These are phyloP conservation scores for Rutilus rutilus DNA, from an alignment of 2,113 vertebrate species.

Conservation along the genomic window DNA sequence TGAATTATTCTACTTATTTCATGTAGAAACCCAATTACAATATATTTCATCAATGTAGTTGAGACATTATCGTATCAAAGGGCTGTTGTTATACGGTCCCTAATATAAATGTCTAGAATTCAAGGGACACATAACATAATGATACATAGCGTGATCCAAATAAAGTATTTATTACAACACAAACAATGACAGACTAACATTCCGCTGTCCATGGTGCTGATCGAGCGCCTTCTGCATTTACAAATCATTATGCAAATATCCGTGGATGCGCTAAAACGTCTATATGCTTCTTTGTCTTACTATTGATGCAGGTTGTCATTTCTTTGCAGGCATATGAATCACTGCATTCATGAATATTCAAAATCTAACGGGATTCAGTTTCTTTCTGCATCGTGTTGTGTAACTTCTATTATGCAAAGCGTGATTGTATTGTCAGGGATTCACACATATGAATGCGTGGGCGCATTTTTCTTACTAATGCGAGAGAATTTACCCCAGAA, in stretches of 20 bases:
- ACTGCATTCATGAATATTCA: not conserved
- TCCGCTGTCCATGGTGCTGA: conserved; percentile 69
- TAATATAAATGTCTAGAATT: too few relatives aligned
- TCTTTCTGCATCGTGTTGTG: not conserved
- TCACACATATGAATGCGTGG: not conserved
- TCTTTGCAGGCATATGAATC: not conserved
- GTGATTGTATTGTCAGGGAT: not conserved
- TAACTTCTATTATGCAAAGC: not conserved
- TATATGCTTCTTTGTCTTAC: not conserved
- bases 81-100: too few relatives aligned
- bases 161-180: too few relatives aligned
- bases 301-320: not conserved
- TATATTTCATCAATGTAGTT: not conserved
- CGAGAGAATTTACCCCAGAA: not conserved
- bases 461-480: conserved; percentile 14
- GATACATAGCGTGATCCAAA: too few relatives aligned
- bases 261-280: not conserved
- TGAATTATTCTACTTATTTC: not conserved
- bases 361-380: not conserved
- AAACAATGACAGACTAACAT: too few relatives aligned
- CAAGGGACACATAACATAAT: too few relatives aligned
- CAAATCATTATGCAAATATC: not conserved
- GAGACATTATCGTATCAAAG: not conserved
- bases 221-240: conserved; percentile 31
- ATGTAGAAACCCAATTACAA: not conserved